Evolutionary conservation across 2,888 invertebrate species (phyloP).

Genomic region (Drosophila phalerata): DNA sequence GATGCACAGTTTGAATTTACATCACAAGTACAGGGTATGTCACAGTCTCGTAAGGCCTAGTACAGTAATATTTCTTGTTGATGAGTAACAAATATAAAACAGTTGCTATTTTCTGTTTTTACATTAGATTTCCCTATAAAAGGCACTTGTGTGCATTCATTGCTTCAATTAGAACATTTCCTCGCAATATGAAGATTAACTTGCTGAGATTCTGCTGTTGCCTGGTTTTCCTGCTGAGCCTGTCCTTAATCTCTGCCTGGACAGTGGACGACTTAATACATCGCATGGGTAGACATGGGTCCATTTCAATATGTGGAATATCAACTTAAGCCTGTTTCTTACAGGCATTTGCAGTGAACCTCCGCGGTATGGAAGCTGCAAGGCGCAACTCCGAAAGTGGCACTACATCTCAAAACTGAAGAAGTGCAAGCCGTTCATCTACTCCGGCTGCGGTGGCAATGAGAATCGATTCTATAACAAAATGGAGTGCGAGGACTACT

Average conservation of each 20-base stretch:
- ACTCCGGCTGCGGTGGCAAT: constrained; percentile 52
- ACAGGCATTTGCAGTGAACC: constrained; percentile 25
- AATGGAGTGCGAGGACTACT: constrained; percentile 28
- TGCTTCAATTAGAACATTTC: background rate
- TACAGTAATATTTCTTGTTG: background rate
- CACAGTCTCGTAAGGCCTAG: background rate
- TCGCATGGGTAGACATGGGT: constrained; percentile 11
- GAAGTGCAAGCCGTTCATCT: constrained; percentile 23
- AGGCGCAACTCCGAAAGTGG: constrained; percentile 17
- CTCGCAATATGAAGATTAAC: background rate
- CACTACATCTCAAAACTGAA: constrained; percentile 1
- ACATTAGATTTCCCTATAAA: constrained; percentile 22
- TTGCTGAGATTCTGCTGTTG: background rate
- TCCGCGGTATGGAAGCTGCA: constrained; percentile 21
- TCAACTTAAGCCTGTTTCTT: background rate
- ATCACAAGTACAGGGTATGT: background rate
- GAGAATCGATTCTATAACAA: constrained; percentile 32
- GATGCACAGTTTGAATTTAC: no score
- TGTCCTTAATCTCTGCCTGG: constrained; percentile 9
- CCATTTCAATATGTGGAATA: background rate
- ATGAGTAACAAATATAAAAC: background rate
- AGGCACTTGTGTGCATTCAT: background rate
- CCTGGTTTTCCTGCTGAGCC: background rate
- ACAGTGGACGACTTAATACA: background rate
- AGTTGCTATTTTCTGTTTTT: background rate